These are phyloP conservation scores for Temnothorax curvispinosus DNA, from an alignment of 1,140 invertebrate genomes.

Conservation along the genomic window DNA sequence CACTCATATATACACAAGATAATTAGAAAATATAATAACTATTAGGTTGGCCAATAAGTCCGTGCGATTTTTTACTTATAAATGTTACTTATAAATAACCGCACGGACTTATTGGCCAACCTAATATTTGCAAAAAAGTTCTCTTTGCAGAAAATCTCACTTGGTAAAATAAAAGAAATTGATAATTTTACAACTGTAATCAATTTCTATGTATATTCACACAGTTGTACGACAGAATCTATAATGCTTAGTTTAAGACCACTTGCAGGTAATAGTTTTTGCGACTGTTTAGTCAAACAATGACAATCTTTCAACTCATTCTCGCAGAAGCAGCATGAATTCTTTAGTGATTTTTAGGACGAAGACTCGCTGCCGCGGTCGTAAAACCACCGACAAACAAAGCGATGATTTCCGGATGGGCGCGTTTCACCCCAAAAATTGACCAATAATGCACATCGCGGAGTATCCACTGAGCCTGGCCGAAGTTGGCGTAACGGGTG, in stretches of 20 bases:
- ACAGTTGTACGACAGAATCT: background rate
- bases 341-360: conserved; percentile 64
- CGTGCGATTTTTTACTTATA: no score
- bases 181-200: background rate
- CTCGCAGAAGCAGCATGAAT: background rate
- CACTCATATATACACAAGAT: no score
- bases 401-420: conserved; percentile 82
- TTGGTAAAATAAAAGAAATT: background rate
- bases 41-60: no score
- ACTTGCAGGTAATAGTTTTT: no score
- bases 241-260: no score
- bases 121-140: background rate
- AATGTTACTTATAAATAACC: no score
- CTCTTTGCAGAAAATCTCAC: background rate
- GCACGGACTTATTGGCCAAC: no score
- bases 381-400: conserved; percentile 80
- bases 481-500: conserved; percentile 52
- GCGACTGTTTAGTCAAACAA: background rate
- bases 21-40: background rate
- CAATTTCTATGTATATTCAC: no score
- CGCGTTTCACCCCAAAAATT: conserved; percentile 79
- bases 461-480: conserved; percentile 40
- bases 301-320: conserved; percentile 12
- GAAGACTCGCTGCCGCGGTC: conserved; percentile 65
- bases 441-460: conserved; percentile 76